Base-by-base conservation (phyloP, 2,113 vertebrate genomes). In the Brachyhypopomus occidentalis region DNA sequence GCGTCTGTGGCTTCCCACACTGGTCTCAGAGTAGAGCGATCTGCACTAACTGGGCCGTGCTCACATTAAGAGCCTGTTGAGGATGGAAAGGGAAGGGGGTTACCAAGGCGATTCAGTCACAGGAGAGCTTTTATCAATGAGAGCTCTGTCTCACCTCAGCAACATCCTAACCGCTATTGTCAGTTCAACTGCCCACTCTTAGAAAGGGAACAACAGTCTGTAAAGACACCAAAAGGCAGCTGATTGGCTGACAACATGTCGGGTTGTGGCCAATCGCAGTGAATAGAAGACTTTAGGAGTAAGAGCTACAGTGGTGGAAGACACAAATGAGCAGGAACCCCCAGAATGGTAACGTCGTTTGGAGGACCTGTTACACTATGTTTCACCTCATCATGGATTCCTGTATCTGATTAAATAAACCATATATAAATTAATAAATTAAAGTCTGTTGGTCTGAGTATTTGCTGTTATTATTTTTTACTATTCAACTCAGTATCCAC, bases 101-200 rank as follows among this genome's bases (percentile, higher is more conserved):
- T 83, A 86, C 84, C 84, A 86, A 80, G 84, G 86, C 81, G 75
- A 85, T 87, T 87, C 74, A 85, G 80, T 84, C 83, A 82, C 83
- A 80, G 75, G 77, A 80, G 83, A 83, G 86, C 80, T 84, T 87
- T 87, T 84, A 87, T 87, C 86, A 87, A 87, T 87, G 86, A 87
- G 80, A 60, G 85, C 86, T 83, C 83, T 87, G 86, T 84, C 80
- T 87, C 81, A 84, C 78, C 78, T 83, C 83, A 81, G 86, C 81
- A 86, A 79, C 83, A 83, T 84, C 83, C 86, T 75, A 83, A 80
- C 80, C 55, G 64, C 86, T 75, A 81, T 84, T 84, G 80, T 83
- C 83, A 83, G 72, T 55, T 74, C 69, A 70, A 81, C 81, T 83
- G 75, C 60, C 77, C 70, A 58, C 73, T 83, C 77, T 82, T 72